Evolutionary conservation across 2,888 invertebrate species (phyloP), one percentile per base, ranked within the genome.

Genomic region (Dryococelus australis): DNA sequence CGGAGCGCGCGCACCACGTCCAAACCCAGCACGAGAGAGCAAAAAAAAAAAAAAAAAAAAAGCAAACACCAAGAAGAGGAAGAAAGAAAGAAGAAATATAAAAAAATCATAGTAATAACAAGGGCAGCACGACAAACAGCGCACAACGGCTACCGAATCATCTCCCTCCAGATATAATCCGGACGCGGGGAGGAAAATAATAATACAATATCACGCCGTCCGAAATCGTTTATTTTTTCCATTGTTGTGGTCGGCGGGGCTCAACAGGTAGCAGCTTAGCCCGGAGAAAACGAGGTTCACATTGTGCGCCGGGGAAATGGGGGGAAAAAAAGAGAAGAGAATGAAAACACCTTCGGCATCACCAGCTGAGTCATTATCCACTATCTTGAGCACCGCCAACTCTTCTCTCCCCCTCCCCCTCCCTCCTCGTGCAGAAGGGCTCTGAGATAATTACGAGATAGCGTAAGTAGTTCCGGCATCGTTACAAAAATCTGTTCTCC

Each of bases 121-220:
- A 65, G 24, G 65, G n/a, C 65, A 65, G 65, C 65, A n/a, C n/a
- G 65, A 65, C 65, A 65, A n/a, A 10, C 65, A 9, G n/a, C 65
- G 16, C 65, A 51, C 51, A 16, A 51, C 65, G 65, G n/a, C 65
- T 65, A 65, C 65, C 65, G 65, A 65, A 65, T 65, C 65, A 65
- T 65, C 65, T 65, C 65, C 65, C n/a, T 65, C 65, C n/a, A 65
- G 65, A 65, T 65, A n/a, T 65, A 65, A 65, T 65, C 65, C 65
- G 8, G 65, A 65, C 20, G 65, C n/a, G 65, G 65, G 65, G 65
- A 51, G 65, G 65, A n/a, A n/a, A 65, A 65, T 65, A 65, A 65
- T 65, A 65, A 65, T 65, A 65, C 65, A 65, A 65, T 65, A 65
- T 65, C 65, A 65, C 65, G 65, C 65, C 65, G 65, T 65, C 65